phyloP scores from a whole-genome alignment of 2,113 vertebrate species.

The Trichechus manatus region DNA sequence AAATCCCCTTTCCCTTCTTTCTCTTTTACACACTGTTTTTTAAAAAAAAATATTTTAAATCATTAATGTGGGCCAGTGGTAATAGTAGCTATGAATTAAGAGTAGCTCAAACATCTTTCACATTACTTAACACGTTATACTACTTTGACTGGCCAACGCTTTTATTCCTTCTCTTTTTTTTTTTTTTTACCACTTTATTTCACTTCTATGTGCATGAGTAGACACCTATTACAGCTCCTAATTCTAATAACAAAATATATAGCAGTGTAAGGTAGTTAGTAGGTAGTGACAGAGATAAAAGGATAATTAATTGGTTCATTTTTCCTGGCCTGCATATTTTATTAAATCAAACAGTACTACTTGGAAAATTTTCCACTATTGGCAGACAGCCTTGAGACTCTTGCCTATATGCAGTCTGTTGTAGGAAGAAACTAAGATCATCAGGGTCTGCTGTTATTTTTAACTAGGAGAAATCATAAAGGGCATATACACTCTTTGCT shows the following conservation, averaged over 20 bases:
- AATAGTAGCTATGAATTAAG: not conserved
- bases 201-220: not conserved
- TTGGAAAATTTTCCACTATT: not conserved
- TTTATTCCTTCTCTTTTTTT: not conserved
- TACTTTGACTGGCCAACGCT: accelerated
- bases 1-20: not conserved
- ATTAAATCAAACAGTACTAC: not conserved
- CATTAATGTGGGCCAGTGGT: not conserved
- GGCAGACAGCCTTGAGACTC: not conserved
- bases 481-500: not conserved
- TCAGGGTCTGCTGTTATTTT: not conserved
- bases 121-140: not conserved
- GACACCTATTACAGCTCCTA: not conserved
- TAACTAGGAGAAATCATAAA: not conserved
- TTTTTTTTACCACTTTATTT: not conserved
- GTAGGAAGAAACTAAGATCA: not conserved
- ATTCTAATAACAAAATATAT: not conserved
- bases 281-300: not conserved
- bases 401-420: not conserved
- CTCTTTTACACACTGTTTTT: not conserved
- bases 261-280: not conserved
- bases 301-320: not conserved
- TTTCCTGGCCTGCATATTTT: not conserved
- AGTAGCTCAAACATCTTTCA: not conserved
- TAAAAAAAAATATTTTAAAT: not conserved